Percentiles rank a stretch among this genome's conserved stretches.
phyloP scores from a whole-genome alignment of 2,797 vertebrate genomes.

The Crossoptilon crossoptilon region DNA sequence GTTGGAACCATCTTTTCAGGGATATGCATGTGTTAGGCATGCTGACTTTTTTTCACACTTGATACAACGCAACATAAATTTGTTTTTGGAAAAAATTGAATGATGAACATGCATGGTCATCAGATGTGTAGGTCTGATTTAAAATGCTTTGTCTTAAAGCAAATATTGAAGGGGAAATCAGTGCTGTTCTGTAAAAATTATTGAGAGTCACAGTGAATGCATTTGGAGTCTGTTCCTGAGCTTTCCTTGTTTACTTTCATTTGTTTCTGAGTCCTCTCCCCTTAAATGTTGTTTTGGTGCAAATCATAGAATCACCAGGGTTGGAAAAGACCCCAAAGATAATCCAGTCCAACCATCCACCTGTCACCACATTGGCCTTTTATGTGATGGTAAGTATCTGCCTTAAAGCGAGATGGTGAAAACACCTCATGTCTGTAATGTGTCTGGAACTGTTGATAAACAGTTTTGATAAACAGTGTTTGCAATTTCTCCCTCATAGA shows the following conservation, averaged over 20 bases:
- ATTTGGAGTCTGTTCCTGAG: background rate
- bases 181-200: accelerated
- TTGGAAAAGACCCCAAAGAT: too few species aligned
- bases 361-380: background rate
- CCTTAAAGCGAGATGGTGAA: background rate
- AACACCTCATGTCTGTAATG: background rate
- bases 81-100: background rate
- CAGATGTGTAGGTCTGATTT: background rate
- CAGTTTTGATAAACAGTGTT: too few species aligned
- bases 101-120: background rate
- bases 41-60: background rate
- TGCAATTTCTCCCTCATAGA: too few species aligned
- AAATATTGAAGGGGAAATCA: background rate
- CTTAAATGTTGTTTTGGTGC: background rate
- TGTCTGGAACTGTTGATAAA: background rate
- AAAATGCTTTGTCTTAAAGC: background rate
- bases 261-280: background rate
- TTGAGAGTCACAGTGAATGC: background rate
- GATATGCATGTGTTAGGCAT: background rate
- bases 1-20: background rate
- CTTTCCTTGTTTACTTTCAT: background rate
- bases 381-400: background rate
- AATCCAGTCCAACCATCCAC: too few species aligned
- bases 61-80: background rate
- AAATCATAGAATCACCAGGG: too few species aligned